Base-by-base conservation (phyloP, 1,140 invertebrate genomes). In the Caenorhabditis inopinata region DNA sequence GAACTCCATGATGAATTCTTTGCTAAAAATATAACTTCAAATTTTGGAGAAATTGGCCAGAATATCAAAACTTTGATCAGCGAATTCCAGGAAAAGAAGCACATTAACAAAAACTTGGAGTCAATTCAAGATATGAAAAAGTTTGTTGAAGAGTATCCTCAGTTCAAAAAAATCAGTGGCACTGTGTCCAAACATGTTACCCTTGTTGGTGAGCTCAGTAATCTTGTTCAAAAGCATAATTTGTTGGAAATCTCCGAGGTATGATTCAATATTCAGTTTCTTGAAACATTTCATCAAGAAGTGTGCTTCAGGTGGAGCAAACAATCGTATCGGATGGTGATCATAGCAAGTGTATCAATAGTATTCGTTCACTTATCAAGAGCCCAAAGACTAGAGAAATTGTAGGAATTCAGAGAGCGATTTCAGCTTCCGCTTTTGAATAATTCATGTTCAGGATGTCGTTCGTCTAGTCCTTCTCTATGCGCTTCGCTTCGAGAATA, bases 111-210 rank as follows among this genome's bases (percentile, higher is more conserved):
- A 46, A 98, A 98, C 91, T 93, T 99, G 2, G 97, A 99, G 91
- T 97, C 94, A 82, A 98, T 99, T 85, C 92, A 93, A 0, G 97
- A 99, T 89, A 98, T 99, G 96, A 99, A 99, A 91, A 93, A 93
- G 85, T 99, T 99, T 91, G 94, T 99, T 12, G 97, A 99, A 88
- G 94, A 94, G 16, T 99, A 99, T 92, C 97, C 97, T 0, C 93
- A 98, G 84, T 99, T 99, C 88, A 98, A 97, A 91, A 98, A 98
- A 93, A 95, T 98, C 92, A 97, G 95, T 0, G 86, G 87, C 16
- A 97, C 96, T 3, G 96, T 99, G 12, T 93, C 95, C 1, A 98
- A 98, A 90, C 97, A 99, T 90, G 94, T 99, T 25, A 96, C 94
- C 9, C 92, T 99, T 62, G 94, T 99, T 51, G 95, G 95, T 16